Evolutionary conservation across 2,797 vertebrate genomes (phyloP), one percentile per base, ranked within the genome.

Genomic region (Manis pentadactyla): DNA sequence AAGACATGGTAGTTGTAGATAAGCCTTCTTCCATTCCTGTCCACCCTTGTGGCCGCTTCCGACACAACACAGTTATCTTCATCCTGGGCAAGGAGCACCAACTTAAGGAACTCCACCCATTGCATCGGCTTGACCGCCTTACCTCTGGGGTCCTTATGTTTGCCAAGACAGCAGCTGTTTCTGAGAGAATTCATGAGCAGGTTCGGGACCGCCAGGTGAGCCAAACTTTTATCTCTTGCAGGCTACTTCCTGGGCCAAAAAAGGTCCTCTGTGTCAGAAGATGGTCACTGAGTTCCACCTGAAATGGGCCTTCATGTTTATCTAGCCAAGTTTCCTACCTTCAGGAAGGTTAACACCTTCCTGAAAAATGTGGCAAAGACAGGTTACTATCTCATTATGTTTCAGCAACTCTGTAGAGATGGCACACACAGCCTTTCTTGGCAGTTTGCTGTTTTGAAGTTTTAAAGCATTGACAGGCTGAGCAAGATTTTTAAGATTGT

Each of bases 31-130:
- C 99, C 3, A 98, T 99, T 87, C 99, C 99, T 0, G 99, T 99
- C 1, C 99, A 99, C 66, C 99, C 99, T 2, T 99, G 99, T 0
- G 99, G 99, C 34, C 99, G 99, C n/a, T 99, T 99, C 97, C 99
- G 99, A 25, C 99, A 99, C 98, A 99, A 99, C 98, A 99, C 99
- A 0, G 99, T 99, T 89, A 99, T 99, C 97, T 99, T 99, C 98
- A 99, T 99, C 97, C 97, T 99, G 92, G 99, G 99, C 37, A 99
- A 99, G 97, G 99, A 99, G 96, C 98, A 98, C 0, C 99, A 99
- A 0, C 98, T 99, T 85, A 99, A 98, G 57, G 99, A 99, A 81
- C 98, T 99, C 21, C 99, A 99, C 95, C 99, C 99, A 0, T 98
- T 99, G 63, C 99, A 99, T 98, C 99, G 99, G 0, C 99, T 99